Percentiles rank a stretch among this genome's conserved stretches.
Conservation (phyloP, 2,113 vertebrate species). For the Glareola pratincola region DNA sequence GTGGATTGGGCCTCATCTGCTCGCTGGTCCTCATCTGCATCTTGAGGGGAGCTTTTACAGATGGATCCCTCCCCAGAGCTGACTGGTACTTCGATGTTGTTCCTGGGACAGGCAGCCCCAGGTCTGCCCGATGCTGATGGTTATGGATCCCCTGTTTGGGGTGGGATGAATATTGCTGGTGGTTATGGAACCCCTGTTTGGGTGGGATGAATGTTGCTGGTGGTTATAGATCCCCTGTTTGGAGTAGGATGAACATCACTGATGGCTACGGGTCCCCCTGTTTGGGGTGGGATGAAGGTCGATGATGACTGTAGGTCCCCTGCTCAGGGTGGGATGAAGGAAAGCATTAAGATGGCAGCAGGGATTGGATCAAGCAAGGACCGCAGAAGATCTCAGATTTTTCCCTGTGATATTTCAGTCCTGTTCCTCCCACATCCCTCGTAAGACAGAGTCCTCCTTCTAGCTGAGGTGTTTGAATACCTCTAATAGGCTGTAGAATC, state of each 20-base stretch:
- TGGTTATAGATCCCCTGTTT: too few species aligned
- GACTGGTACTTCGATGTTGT: not conserved
- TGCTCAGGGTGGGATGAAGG: not conserved
- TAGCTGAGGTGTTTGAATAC: not conserved
- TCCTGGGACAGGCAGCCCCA: not conserved
- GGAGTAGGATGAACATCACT: not conserved
- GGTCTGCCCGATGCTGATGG: not conserved
- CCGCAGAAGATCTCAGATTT: not conserved
- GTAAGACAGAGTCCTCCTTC: not conserved
- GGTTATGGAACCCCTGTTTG: not conserved
- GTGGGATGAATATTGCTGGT: not conserved
- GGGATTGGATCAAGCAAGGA: not conserved
- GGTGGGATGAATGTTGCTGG: not conserved
- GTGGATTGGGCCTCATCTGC: not conserved
- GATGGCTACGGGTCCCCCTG: too few species aligned
- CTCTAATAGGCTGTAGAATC: not conserved
- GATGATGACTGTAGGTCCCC: not conserved
- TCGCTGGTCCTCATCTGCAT: not conserved
- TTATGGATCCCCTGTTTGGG: not conserved
- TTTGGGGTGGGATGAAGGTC: not conserved
- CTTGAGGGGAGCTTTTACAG: not conserved
- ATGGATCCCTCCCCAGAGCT: not conserved
- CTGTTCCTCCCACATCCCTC: accelerated
- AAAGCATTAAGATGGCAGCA: not conserved
- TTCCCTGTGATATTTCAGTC: not conserved